These are phyloP conservation scores for Mirza zaza DNA, from an alignment of 2,113 vertebrate species.

Conservation along the genomic window DNA sequence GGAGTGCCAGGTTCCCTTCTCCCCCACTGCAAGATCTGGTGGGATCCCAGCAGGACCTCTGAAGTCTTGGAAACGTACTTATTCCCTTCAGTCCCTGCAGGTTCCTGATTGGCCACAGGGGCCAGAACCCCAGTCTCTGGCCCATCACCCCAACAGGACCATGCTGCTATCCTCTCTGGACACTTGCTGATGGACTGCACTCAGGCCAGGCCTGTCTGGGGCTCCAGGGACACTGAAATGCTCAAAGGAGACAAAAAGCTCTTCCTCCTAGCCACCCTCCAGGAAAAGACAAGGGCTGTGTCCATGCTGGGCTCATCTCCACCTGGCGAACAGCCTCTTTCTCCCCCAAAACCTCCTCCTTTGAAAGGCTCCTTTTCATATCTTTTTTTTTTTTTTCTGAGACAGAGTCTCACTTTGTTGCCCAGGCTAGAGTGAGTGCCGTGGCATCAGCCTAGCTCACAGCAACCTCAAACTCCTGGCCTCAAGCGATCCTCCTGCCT, in stretches of 20 bases:
- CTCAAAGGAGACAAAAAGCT: not conserved
- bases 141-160: fast-evolving
- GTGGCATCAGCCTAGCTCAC: too few species aligned
- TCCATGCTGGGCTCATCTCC: not conserved
- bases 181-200: not conserved
- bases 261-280: not conserved
- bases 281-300: not conserved
- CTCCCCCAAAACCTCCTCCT: not conserved
- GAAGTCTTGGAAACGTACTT: not conserved
- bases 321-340: too few species aligned
- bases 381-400: too few species aligned
- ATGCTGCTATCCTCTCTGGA: not conserved
- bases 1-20: conserved; percentile 84
- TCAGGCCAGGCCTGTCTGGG: too few species aligned
- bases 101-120: not conserved
- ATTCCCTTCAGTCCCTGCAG: not conserved
- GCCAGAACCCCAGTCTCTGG: not conserved
- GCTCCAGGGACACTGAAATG: not conserved
- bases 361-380: not conserved
- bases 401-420: too few species aligned
- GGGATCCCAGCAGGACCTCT: not conserved
- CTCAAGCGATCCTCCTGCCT: too few species aligned
- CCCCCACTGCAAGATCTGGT: not conserved
- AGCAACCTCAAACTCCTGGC: too few species aligned
- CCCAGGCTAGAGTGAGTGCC: too few species aligned